These are phyloP conservation scores for Candoia aspera DNA, from an alignment of 2,113 vertebrate species.

Conservation along the genomic window DNA sequence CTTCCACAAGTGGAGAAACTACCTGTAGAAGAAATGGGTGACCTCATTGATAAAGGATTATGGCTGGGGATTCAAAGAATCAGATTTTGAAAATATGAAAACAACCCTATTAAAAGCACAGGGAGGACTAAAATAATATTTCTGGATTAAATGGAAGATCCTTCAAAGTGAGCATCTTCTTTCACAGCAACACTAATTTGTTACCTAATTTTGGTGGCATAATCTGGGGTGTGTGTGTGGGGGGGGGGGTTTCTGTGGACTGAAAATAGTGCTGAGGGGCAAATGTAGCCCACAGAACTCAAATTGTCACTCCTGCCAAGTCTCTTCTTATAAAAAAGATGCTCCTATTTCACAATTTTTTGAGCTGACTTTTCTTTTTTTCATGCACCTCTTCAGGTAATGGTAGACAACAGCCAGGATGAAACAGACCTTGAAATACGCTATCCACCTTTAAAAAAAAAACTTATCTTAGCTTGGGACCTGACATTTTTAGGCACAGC, in stretches of 20 bases:
- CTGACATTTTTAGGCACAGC: background rate
- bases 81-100: background rate
- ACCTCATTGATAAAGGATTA: background rate
- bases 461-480: background rate
- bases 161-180: background rate
- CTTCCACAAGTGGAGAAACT: slow-evolving; percentile 92
- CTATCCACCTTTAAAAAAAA: background rate
- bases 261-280: background rate
- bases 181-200: background rate
- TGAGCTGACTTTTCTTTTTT: background rate
- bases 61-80: too few relatives aligned
- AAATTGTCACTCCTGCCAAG: background rate
- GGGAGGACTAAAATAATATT: background rate
- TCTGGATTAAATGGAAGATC: background rate
- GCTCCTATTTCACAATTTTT: background rate
- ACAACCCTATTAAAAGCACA: background rate
- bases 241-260: background rate
- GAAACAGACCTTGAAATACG: background rate
- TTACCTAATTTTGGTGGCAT: background rate
- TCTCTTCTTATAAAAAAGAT: background rate
- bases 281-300: background rate
- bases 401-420: background rate
- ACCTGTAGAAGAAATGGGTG: slow-evolving; percentile 75
- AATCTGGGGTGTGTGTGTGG: too few relatives aligned
- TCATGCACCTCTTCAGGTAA: background rate